Evolutionary conservation across 2,888 invertebrate species (phyloP).

Genomic region (Taenaris catops): DNA sequence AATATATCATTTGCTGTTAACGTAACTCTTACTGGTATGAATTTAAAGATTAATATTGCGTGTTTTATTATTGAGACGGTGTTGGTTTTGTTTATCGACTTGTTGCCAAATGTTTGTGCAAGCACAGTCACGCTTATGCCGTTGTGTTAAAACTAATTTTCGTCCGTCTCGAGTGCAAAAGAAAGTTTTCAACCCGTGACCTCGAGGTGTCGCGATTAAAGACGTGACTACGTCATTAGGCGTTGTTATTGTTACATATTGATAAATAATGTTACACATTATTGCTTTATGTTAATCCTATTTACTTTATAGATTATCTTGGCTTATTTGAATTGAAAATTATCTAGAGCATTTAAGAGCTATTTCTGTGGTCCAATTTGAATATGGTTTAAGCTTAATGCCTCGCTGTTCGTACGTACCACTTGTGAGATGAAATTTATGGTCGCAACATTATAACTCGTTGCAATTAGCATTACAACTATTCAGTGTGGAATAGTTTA

Average conservation of each 20-base stretch:
- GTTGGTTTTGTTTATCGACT: conserved; percentile 9
- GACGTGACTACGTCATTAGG: conserved; percentile 5
- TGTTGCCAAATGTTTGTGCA: conserved; percentile 2
- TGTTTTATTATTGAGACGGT: not conserved
- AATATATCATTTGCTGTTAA: conserved; percentile 1
- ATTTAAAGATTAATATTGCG: not conserved
- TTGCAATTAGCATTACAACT: no score
- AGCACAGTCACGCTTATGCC: not conserved
- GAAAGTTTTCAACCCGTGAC: conserved; percentile 5
- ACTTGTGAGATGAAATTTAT: no score
- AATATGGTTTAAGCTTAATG: conserved; percentile 1
- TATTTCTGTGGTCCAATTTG: conserved; percentile 3
- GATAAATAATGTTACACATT: conserved; percentile 16
- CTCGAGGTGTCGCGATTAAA: conserved; percentile 16
- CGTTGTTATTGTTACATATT: conserved; percentile 12
- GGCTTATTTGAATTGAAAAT: conserved; percentile 28
- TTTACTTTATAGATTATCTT: conserved; percentile 14
- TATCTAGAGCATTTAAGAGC: conserved; percentile 17
- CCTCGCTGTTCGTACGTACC: no score
- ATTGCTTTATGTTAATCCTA: conserved; percentile 15
- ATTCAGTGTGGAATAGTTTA: no score
- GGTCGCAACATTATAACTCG: no score
- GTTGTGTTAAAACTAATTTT: not conserved
- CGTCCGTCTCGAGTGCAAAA: not conserved
- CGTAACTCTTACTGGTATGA: not conserved